Conservation (phyloP, 35 echinoderm and acorn worm species). For the Heliocidaris tuberculata region DNA sequence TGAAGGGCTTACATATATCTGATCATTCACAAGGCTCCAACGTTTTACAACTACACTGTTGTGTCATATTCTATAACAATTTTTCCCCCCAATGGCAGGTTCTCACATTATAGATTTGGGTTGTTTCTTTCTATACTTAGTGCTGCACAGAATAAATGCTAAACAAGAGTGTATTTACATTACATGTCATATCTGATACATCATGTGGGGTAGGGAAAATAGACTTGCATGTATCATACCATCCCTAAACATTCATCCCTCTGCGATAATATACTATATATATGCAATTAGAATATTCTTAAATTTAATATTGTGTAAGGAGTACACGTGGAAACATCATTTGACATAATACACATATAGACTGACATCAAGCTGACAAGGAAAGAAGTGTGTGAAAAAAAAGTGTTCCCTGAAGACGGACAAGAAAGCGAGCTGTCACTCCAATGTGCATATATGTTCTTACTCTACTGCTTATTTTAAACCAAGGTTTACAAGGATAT, state of each 20-base stretch:
- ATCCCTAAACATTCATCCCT: background rate
- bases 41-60: background rate
- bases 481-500: background rate
- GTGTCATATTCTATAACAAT: background rate
- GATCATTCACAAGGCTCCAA: background rate
- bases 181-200: background rate
- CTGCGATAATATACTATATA: background rate
- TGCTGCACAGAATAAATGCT: background rate
- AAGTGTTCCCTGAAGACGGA: background rate
- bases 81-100: background rate
- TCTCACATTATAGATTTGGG: background rate
- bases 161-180: background rate
- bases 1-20: background rate
- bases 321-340: background rate
- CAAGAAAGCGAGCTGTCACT: background rate
- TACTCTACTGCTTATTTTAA: background rate
- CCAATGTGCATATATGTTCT: background rate
- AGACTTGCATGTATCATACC: background rate
- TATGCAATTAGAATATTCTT: background rate
- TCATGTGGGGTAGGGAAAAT: background rate
- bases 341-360: background rate
- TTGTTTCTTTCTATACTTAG: background rate
- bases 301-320: background rate
- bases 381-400: background rate
- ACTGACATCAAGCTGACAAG: background rate